These are phyloP conservation scores for Philhelius pedissequus DNA, from an alignment of 2,888 invertebrate species.

Conservation along the genomic window DNA sequence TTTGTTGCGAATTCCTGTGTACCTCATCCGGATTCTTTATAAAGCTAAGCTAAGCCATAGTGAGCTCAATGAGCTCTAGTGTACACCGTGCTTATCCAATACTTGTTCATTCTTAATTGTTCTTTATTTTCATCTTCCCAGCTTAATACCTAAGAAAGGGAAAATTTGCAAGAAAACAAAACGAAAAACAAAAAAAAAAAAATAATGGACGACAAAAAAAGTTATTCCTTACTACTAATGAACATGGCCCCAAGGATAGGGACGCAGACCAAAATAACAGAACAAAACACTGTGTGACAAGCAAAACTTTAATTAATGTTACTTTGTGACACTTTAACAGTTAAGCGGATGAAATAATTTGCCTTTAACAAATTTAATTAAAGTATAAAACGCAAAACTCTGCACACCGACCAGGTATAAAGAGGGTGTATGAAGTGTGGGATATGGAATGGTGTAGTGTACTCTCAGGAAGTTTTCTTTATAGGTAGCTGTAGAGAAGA, in stretches of 20 bases:
- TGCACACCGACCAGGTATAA: conserved; percentile 16
- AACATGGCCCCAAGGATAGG: conserved; percentile 20
- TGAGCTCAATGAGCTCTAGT: neutral
- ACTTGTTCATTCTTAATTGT: conserved; percentile 30
- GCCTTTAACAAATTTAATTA: conserved; percentile 63
- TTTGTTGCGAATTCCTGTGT: conserved; percentile 9
- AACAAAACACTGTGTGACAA: conserved; percentile 38
- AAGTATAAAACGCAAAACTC: conserved; percentile 52
- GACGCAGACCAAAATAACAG: conserved; percentile 24
- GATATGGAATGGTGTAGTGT: neutral
- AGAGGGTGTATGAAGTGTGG: neutral
- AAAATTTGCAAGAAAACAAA: conserved; percentile 15
- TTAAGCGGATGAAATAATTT: conserved; percentile 63
- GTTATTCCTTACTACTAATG: conserved; percentile 25
- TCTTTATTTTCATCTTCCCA: conserved; percentile 24
- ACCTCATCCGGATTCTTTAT: conserved; percentile 25
- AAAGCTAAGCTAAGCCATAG: neutral
- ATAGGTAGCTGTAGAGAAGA: neutral
- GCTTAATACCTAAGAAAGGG: neutral
- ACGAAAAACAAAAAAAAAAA: neutral
- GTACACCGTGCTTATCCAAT: conserved; percentile 2
- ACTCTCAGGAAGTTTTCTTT: neutral
- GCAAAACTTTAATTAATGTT: conserved; percentile 65
- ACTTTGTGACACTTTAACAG: conserved; percentile 64
- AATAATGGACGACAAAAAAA: conserved; percentile 11